phyloP scores from a whole-genome alignment of 92 coral and sea anemone species.

The Umimayanthus kanabou region DNA sequence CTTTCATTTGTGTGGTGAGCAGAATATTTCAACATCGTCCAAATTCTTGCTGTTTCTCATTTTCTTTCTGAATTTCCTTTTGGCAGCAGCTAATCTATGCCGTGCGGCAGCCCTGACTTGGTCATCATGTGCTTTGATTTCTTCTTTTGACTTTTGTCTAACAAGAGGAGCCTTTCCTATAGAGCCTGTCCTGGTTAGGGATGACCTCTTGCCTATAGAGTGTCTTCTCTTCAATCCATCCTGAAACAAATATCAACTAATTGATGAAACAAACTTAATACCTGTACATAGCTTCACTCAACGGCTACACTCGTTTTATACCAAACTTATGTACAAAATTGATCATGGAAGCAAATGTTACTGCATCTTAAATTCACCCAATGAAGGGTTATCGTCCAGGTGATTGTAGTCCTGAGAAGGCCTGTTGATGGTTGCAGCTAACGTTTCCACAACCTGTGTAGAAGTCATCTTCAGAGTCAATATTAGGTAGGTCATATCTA shows the following conservation, averaged over 20 bases:
- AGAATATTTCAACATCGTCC: slow-evolving; percentile 89
- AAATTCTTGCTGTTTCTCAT: slow-evolving; percentile 70
- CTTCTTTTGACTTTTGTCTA: slow-evolving; percentile 83
- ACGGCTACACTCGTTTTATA: too few species aligned
- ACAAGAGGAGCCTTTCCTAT: slow-evolving; percentile 74
- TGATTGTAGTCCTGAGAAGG: too few species aligned
- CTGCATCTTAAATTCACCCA: too few species aligned
- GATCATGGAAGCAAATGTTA: too few species aligned
- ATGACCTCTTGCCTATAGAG: slow-evolving; percentile 66
- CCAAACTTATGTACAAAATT: too few species aligned
- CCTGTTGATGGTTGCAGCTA: too few species aligned
- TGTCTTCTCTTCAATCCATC: slow-evolving; percentile 45
- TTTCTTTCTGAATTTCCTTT: slow-evolving; percentile 74
- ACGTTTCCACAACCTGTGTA: too few species aligned
- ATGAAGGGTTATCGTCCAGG: too few species aligned
- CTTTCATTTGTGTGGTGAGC: slow-evolving; percentile 63
- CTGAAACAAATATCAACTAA: slow-evolving; percentile 20
- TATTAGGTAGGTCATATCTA: too few species aligned
- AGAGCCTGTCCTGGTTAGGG: slow-evolving; percentile 82
- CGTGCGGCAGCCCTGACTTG: slow-evolving; percentile 88
- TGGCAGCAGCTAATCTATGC: slow-evolving; percentile 88
- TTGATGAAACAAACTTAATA: neutral
- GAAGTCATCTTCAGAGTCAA: too few species aligned
- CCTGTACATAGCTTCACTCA: too few species aligned
- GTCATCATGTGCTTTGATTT: slow-evolving; percentile 70